phyloP scores from a whole-genome alignment of 2,888 invertebrate genomes.

The Sarcophaga carnaria region DNA sequence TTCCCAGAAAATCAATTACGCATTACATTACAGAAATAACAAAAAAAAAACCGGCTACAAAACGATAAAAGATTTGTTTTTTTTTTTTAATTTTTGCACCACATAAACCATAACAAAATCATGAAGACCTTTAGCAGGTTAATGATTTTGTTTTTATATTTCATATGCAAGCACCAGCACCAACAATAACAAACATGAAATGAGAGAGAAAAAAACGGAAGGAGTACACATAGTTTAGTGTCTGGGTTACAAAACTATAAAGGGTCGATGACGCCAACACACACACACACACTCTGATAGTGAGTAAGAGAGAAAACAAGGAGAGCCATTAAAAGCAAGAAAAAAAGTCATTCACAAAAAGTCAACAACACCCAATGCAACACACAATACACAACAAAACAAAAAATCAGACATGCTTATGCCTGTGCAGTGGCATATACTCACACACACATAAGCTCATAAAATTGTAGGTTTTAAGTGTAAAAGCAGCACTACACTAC shows the following conservation, averaged over 20 bases:
- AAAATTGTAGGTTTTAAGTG: too few relatives aligned
- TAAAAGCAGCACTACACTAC: too few relatives aligned
- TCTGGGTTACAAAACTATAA: constrained; percentile 67
- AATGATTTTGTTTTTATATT: constrained; percentile 30
- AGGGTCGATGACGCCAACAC: constrained; percentile 68
- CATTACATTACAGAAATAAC: constrained; percentile 6
- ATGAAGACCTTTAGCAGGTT: constrained; percentile 40
- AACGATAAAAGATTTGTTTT: not conserved
- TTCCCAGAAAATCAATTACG: constrained; percentile 43
- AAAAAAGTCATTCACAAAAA: constrained; percentile 69
- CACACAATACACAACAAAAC: not conserved
- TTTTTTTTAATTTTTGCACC: not conserved
- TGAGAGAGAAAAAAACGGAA: constrained; percentile 48
- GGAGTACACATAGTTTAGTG: constrained; percentile 65
- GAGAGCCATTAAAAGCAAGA: not conserved
- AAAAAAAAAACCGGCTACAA: not conserved
- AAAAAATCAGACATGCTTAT: constrained; percentile 12
- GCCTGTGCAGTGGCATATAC: not conserved
- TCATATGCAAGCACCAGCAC: not conserved
- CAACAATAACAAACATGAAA: not conserved
- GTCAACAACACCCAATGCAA: constrained; percentile 64
- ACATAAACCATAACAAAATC: not conserved
- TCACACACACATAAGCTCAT: constrained; percentile 3
- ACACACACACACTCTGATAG: not conserved
- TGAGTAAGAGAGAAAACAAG: not conserved